A percentile compares a stretch with the other conserved stretches of the same genome.
phyloP scores from a whole-genome alignment of 2,888 invertebrate species.

The Minunthozetes semirufus region DNA sequence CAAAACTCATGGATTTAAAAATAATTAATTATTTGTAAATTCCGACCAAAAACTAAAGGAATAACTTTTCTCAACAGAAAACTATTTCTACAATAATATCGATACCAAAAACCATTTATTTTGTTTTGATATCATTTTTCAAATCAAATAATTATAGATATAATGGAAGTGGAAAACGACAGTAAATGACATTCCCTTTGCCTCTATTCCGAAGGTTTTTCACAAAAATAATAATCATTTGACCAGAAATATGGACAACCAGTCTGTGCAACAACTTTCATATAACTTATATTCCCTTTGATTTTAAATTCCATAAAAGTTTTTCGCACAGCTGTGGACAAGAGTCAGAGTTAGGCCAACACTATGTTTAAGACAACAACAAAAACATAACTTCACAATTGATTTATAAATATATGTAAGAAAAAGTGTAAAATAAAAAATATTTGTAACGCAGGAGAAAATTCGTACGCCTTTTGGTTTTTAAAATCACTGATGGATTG shows the following conservation, averaged over 20 bases:
- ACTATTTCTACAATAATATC: not conserved
- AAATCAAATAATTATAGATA: constrained; percentile 6
- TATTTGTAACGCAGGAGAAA: constrained; percentile 7
- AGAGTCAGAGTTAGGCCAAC: not conserved
- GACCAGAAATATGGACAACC: constrained; percentile 7
- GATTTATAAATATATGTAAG: constrained; percentile 26
- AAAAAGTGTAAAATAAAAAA: constrained; percentile 16
- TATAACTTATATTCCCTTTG: constrained; percentile 5
- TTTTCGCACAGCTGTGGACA: constrained; percentile 20
- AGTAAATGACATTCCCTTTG: not conserved
- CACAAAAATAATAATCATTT: not conserved
- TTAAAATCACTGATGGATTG: constrained; percentile 12
- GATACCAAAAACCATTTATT: not conserved
- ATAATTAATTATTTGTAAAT: constrained; percentile 8
- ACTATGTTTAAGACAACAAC: constrained; percentile 17
- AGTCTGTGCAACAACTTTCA: constrained; percentile 20
- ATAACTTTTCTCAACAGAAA: not conserved
- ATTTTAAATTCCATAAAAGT: constrained; percentile 32
- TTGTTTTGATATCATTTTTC: not conserved
- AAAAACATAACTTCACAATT: constrained; percentile 27
- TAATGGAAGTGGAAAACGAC: not conserved
- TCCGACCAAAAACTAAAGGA: not conserved
- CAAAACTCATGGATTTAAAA: not conserved
- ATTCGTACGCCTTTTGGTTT: constrained; percentile 21
- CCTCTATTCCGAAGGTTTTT: not conserved